phyloP scores from a whole-genome alignment of 2,797 vertebrate species.

The Eulemur albifrons region DNA sequence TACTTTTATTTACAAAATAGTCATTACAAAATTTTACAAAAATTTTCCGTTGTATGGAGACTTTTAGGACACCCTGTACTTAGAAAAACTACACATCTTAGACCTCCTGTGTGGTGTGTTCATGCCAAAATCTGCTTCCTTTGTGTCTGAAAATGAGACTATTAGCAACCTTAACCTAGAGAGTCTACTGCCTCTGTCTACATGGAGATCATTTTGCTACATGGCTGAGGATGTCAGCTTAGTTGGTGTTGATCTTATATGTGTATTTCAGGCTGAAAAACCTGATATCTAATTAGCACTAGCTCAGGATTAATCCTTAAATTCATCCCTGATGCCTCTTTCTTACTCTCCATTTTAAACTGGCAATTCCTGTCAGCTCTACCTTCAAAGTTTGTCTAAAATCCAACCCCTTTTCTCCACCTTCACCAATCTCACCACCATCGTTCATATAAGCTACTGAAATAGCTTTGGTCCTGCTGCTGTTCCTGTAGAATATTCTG shows the following conservation, averaged over 20 bases:
- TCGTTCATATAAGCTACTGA: not conserved
- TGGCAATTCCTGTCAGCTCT: not conserved
- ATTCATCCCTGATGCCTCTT: not conserved
- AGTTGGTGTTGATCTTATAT: not conserved
- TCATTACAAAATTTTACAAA: no score
- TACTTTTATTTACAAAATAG: no score
- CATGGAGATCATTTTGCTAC: not conserved
- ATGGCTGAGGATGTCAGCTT: not conserved
- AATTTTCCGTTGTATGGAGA: no score
- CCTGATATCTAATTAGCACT: not conserved
- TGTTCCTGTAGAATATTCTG: not conserved
- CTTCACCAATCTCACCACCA: not conserved
- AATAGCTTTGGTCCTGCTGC: not conserved
- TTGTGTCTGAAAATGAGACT: not conserved
- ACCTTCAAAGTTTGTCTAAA: slow-evolving; percentile 19
- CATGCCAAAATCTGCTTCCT: not conserved
- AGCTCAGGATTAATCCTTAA: not conserved
- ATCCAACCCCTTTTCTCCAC: not conserved
- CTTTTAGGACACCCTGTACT: not conserved
- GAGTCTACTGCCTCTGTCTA: not conserved
- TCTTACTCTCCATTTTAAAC: not conserved
- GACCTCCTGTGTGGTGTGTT: not conserved
- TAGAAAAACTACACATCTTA: not conserved
- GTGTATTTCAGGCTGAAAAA: not conserved
- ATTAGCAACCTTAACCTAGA: not conserved